Conservation (phyloP, 2,888 invertebrate species). For the Tiliacea aurago region DNA sequence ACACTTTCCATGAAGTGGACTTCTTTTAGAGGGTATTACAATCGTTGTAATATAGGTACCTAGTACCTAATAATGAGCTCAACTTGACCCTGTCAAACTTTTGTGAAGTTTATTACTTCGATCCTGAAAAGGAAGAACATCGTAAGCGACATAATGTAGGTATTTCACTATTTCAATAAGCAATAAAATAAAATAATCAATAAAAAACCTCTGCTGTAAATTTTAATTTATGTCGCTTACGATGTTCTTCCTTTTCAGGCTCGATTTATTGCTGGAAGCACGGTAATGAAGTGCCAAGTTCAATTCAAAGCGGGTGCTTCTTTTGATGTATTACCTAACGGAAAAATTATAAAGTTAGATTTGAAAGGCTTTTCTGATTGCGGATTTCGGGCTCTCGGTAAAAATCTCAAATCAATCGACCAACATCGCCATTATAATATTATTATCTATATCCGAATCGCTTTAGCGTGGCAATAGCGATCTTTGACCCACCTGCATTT, state of each 20-base stretch:
- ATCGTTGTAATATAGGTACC: neutral
- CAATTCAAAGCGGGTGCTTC: neutral
- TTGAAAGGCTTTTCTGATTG: neutral
- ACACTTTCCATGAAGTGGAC: slow-evolving; percentile 39
- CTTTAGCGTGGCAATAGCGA: no score
- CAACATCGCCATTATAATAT: neutral
- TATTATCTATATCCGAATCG: neutral
- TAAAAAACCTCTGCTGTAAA: no score
- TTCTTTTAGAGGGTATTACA: slow-evolving; percentile 23
- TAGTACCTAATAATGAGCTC: neutral
- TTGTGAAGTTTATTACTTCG: no score
- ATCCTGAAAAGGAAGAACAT: no score
- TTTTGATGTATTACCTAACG: neutral
- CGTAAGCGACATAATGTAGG: no score
- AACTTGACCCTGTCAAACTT: neutral
- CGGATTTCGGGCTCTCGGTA: neutral
- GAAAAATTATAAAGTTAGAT: neutral
- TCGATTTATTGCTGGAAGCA: slow-evolving; percentile 3
- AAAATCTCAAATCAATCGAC: neutral
- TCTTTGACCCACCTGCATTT: no score
- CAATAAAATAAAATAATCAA: no score
- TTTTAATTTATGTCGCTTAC: no score
- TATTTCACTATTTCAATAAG: no score
- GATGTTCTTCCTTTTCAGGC: no score
- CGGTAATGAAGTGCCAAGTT: slow-evolving; percentile 9